Conservation (phyloP, 2,113 vertebrate genomes). For the Pygoscelis adeliae region DNA sequence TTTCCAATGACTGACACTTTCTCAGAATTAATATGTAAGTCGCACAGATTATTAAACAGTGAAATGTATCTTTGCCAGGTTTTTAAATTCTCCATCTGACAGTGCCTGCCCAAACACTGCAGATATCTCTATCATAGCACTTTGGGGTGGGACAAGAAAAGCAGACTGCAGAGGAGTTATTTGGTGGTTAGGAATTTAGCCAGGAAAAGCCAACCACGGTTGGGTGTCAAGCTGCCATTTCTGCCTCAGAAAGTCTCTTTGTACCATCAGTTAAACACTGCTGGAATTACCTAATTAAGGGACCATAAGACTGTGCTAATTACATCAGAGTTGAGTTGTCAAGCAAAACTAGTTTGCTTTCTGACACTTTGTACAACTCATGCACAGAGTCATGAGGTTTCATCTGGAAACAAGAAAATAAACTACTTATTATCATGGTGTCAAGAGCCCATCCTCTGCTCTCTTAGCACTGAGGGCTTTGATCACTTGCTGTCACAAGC, state of each 20-base stretch:
- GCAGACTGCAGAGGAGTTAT: neutral
- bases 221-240: slow-evolving; percentile 10
- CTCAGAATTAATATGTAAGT: slow-evolving; percentile 6
- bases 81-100: slow-evolving; percentile 8
- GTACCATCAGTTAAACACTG: neutral
- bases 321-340: neutral
- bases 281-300: slow-evolving; percentile 18
- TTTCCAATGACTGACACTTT: neutral
- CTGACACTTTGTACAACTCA: neutral
- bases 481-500: neutral
- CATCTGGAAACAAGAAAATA: neutral
- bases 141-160: neutral
- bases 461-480: neutral
- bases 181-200: neutral
- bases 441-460: neutral
- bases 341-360: neutral
- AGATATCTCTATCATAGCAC: neutral
- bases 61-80: neutral
- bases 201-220: neutral
- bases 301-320: neutral
- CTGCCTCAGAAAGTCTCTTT: slow-evolving; percentile 13
- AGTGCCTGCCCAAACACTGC: neutral
- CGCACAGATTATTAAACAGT: slow-evolving; percentile 1
- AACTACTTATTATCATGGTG: neutral
- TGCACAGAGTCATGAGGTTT: neutral